Evolutionary conservation across 2,888 invertebrate species (phyloP).

Genomic region (Callyntrura sp.): DNA sequence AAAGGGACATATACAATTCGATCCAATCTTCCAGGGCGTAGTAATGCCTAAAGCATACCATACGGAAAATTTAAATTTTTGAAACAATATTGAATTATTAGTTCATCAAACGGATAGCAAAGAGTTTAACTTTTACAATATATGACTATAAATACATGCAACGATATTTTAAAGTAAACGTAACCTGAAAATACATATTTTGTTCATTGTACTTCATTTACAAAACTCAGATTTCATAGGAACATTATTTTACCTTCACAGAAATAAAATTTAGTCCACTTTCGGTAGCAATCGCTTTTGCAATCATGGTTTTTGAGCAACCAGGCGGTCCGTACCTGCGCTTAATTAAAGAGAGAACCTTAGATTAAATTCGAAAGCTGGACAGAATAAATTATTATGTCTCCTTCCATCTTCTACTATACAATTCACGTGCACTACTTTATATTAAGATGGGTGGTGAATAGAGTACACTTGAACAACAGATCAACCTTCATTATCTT

Average conservation of each 20-base stretch:
- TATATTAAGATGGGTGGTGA: too few species aligned
- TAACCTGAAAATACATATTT: neutral
- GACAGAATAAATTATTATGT: too few species aligned
- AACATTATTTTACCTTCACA: slow-evolving; percentile 89
- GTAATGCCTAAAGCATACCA: slow-evolving; percentile 88
- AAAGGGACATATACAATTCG: slow-evolving; percentile 96
- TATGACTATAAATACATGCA: too few species aligned
- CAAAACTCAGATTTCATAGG: neutral
- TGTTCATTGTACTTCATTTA: neutral
- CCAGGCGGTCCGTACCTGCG: slow-evolving; percentile 88
- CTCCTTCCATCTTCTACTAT: too few species aligned
- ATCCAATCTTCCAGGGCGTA: slow-evolving; percentile 96
- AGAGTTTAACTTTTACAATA: too few species aligned
- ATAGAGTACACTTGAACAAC: too few species aligned
- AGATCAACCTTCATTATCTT: too few species aligned
- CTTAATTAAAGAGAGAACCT: neutral
- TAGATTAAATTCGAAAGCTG: too few species aligned
- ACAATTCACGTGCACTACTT: too few species aligned
- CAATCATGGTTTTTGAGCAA: slow-evolving; percentile 99
- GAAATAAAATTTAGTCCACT: slow-evolving; percentile 98
- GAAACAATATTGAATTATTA: too few species aligned
- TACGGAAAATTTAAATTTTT: neutral
- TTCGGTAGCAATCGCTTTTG: slow-evolving; percentile 98
- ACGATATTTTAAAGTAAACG: too few species aligned
- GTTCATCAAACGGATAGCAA: too few species aligned